Evolutionary conservation across 2,888 invertebrate genomes (phyloP), one percentile per base, ranked within the genome.

Genomic region (Crocallis elinguaria): DNA sequence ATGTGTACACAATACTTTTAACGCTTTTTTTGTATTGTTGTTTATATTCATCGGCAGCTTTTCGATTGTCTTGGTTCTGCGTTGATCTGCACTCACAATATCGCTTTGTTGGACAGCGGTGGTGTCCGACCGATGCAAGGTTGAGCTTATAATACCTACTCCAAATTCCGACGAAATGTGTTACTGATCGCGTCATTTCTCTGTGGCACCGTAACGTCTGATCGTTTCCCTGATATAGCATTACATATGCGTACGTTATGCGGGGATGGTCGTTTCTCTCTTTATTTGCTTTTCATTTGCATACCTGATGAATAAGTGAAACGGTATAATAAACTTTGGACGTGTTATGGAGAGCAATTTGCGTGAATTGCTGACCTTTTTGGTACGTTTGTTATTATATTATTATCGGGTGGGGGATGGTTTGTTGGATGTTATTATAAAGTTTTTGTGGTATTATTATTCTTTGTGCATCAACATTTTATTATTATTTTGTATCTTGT

Each of bases 201-300:
- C 45, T 29, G 39, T 29, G 16, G 25, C 72, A 74, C 75, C 81
- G 79, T 85, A 82, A 84, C 82, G 80, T 79, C 77, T 82, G 83
- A 86, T 85, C 84, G 83, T 73, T 80, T 77, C 67, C 67, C 71
- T 71, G 83, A 87, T 86, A 84, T 83, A 82, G 79, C 75, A 57
- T 57, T 57, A 60, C 57, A 52, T 49, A 60, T 64, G 71, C 70
- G 67, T 73, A 68, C 66, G 69, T 69, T 52, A 52, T 48, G 67
- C 70, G 73, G 66, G 74, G 67, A 79, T 78, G 75, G 74, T 71
- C 80, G 70, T 82, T 80, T 62, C 75, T 75, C 77, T 74, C 73
- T 79, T 78, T 86, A 83, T 86, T 86, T 85, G 77, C 74, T 76
- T 84, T 79, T 73, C 77, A 84, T 86, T 84, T 83, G 79, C 83